Base-by-base conservation (phyloP, 2,113 vertebrate species). In the Columba janthina region DNA sequence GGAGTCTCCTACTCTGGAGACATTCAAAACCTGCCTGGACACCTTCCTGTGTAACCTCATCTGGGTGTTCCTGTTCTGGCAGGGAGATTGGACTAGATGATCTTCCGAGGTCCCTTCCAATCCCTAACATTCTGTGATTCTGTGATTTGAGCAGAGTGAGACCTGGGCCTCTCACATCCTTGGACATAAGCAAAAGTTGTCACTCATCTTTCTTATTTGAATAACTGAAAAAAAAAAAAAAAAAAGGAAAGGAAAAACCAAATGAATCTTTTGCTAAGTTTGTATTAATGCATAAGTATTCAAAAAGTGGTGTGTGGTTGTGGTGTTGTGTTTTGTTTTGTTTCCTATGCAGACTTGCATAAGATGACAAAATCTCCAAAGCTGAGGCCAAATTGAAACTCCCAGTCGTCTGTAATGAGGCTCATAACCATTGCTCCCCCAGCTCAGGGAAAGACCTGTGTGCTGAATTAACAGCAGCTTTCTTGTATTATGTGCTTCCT, bases 401-500 rank as follows among this genome's bases (percentile, higher is more conserved):
- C 65, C 62, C 1, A 31, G 53, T 91, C 76, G 25, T 89, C 73
- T 48, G 70, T 34, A 91, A 90, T 40, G 53, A 91, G n/a, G 38
- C 81, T 91, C 70, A 13, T 60, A 89, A 78, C 26, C 48, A 42
- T 60, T 24, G 51, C 67, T 88, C 75, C 28, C 36, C 28, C 58
- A 62, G 85, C 79, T 74, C 79, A 74, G 56, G 81, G 38, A 85
- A 62, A 82, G 81, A 70, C 78, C 90, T 83, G 40, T 88, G 92
- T 67, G 65, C 83, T 94, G 60, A 93, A 90, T 94, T 90, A 95
- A 73, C 8, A 50, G 76, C 94, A 94, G 79, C 95, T 94, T 97
- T 94, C 90, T 90, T 1, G 0, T 77, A 80, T 95, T 94, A 93
- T 60, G 79, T 89, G 80, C 48, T 94, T 96, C 86, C 83, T 90